Percentiles rank a stretch among this genome's conserved stretches.
Conservation (phyloP, 2,888 invertebrate species). For the Pseudococcus longispinus region DNA sequence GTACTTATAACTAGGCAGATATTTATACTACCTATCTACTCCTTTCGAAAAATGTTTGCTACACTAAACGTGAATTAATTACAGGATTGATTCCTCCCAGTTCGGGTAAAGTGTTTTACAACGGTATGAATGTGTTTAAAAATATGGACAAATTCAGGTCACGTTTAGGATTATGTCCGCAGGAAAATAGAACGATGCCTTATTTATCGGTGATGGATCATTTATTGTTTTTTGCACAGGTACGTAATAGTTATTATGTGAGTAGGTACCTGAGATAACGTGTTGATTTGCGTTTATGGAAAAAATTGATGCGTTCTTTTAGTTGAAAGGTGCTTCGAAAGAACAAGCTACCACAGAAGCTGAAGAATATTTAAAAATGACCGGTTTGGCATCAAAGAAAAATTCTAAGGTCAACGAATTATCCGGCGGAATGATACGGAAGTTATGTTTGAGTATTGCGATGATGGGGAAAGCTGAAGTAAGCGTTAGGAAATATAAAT, state of each 20-base stretch:
- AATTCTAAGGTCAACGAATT: constrained; percentile 69
- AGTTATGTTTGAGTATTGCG: constrained; percentile 85
- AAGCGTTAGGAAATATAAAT: constrained; percentile 58
- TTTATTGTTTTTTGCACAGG: constrained; percentile 81
- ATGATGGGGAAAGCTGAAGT: constrained; percentile 79
- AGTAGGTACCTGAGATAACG: background rate
- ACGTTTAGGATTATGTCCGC: constrained; percentile 87
- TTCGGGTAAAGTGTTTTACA: constrained; percentile 67
- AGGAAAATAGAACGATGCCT: constrained; percentile 84
- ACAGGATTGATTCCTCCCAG: constrained; percentile 54
- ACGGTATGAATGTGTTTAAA: constrained; percentile 74
- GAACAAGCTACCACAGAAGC: constrained; percentile 67
- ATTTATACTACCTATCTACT: no score
- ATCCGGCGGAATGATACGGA: constrained; percentile 92
- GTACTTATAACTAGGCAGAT: no score
- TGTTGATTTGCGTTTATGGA: background rate
- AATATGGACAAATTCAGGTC: constrained; percentile 73
- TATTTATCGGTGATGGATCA: constrained; percentile 86
- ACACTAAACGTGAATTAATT: no score
- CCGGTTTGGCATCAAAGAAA: constrained; percentile 72
- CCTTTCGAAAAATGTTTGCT: no score
- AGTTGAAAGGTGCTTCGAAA: constrained; percentile 71
- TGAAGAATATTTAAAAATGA: constrained; percentile 67
- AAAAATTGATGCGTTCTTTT: background rate
- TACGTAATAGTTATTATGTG: constrained; percentile 62